Conservation (phyloP, 1,140 invertebrate species). For the Bombus confusus region DNA sequence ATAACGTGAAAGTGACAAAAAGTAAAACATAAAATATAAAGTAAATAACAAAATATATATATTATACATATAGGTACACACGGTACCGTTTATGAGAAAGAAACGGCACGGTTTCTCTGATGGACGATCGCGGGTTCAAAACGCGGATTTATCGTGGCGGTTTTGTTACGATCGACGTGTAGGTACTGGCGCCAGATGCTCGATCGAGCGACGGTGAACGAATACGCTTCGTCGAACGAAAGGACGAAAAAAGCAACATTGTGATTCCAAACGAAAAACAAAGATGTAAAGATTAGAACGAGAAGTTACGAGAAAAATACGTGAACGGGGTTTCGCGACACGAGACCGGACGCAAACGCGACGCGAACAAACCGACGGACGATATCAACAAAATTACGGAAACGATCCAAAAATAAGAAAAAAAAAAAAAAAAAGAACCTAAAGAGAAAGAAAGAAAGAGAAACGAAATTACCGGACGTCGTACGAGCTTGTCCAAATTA, state of each 20-base stretch:
- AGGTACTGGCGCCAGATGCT: not conserved
- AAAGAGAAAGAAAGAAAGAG: not conserved
- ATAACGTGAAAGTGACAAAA: conserved; percentile 58
- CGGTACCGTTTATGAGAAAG: conserved; percentile 37
- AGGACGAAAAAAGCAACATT: not conserved
- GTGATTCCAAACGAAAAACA: not conserved
- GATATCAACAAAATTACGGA: not conserved
- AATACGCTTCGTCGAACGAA: not conserved
- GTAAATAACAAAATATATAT: conserved; percentile 24
- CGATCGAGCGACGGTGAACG: not conserved
- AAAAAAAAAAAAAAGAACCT: not conserved
- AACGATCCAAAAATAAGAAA: not conserved
- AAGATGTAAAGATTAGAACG: not conserved
- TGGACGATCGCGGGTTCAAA: conserved; percentile 48
- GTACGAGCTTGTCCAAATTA: not conserved
- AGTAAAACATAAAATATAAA: conserved; percentile 44
- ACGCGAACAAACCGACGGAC: conserved; percentile 21
- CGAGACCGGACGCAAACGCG: conserved; percentile 20
- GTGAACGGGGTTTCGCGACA: not conserved
- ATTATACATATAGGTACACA: conserved; percentile 17
- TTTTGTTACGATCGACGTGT: conserved; percentile 28
- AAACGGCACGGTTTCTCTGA: conserved; percentile 49
- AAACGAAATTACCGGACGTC: not conserved
- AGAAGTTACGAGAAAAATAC: not conserved
- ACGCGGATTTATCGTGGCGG: conserved; percentile 20